Base-by-base conservation (phyloP, 92 coral and sea anemone species). In the Galaxea fascicularis region DNA sequence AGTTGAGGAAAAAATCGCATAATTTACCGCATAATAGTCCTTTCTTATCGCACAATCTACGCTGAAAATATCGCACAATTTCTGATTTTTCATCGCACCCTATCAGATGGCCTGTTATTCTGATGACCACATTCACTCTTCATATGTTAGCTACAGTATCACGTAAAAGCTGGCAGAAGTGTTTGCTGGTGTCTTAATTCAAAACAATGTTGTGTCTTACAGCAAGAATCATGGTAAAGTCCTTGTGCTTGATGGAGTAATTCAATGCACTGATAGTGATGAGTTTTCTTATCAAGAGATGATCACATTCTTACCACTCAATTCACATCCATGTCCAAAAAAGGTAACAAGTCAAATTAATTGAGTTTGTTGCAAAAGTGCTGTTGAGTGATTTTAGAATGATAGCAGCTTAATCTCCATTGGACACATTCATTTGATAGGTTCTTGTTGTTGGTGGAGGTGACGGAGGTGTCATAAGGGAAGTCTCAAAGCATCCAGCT, bases 391-490 rank as follows among this genome's bases (percentile, higher is more conserved):
- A 22, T 18, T 59, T 59, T 59, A 59, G 21, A 8, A 16, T 20
- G 54, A 13, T 18, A 11, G 22, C 17, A 15, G 68, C 22, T 10
- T n/a, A n/a, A 35, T 35, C 3, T 35, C 41, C 54, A 49, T 14
- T 49, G 54, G 1, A 49, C 54, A 35, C 41, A 35, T 35, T 35
- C n/a, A 14, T 8, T 20, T 16, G 21, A 10, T 30, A 97, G 99
- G 99, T 97, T 75, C 95, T 97, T 26, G 83, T 97, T n/a, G 87
- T 97, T 76, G 99, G 99, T 74, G 99, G 91, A 46, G 99, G 99
- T 14, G 99, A 97, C 80, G 99, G 99, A 45, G 99, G 99, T 15
- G 99, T 97, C n/a, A 91, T 93, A 51, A 90, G 99, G n/a, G 99
- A 97, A 80, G 93, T 94, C 17, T 70, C 92, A n/a, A 97, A 97